Percentiles rank a stretch among this genome's conserved stretches.
Evolutionary conservation across 1,140 invertebrate species (phyloP).

Genomic region (Panagrolaimus sp.): DNA sequence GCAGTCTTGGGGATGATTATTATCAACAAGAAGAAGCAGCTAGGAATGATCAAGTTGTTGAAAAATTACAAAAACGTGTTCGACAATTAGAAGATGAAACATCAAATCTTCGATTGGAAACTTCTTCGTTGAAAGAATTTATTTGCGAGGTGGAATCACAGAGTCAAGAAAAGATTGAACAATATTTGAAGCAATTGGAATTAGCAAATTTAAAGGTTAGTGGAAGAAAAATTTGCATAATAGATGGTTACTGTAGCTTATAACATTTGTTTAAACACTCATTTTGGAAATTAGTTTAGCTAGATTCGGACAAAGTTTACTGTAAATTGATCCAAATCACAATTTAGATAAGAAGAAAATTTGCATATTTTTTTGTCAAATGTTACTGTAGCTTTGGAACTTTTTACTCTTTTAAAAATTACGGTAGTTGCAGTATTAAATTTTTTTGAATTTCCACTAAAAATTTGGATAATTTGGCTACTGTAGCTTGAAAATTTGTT

Average conservation of each 20-base stretch:
- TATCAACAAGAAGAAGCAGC: slow-evolving; percentile 37
- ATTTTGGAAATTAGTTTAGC: too few species aligned
- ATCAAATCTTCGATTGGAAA: slow-evolving; percentile 22
- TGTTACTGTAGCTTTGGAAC: too few species aligned
- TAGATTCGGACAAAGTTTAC: too few species aligned
- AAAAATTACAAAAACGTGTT: background rate
- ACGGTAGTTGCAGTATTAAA: too few species aligned
- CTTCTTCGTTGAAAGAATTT: slow-evolving; percentile 16
- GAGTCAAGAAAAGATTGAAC: background rate
- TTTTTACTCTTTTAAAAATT: too few species aligned
- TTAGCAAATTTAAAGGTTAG: background rate
- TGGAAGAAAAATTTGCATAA: background rate
- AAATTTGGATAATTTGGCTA: too few species aligned
- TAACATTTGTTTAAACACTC: too few species aligned
- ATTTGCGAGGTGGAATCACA: slow-evolving; percentile 10
- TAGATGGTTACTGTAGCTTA: too few species aligned
- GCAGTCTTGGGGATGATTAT: slow-evolving; percentile 59
- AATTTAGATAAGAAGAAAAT: too few species aligned
- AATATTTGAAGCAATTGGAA: slow-evolving; percentile 11
- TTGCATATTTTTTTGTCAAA: too few species aligned
- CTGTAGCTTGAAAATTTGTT: background rate
- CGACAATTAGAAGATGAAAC: slow-evolving; percentile 12
- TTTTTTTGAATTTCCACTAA: background rate
- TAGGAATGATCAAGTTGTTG: background rate
- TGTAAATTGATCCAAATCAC: too few species aligned